These are phyloP conservation scores for Chelmon rostratus DNA, from an alignment of 2,797 vertebrate species.

Conservation along the genomic window DNA sequence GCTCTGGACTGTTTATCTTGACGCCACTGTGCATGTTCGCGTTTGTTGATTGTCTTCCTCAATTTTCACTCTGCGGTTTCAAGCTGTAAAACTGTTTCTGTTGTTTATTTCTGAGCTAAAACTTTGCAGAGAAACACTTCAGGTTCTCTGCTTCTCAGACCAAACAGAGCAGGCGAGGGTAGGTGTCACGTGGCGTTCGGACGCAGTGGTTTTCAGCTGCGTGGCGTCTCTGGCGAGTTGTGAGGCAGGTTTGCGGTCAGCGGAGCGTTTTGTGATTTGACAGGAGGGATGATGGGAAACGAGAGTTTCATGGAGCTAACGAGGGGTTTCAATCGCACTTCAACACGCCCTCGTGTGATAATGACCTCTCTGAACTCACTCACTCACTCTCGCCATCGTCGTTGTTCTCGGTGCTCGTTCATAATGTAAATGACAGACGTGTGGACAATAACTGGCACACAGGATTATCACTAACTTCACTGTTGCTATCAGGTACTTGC, in stretches of 20 bases:
- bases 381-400: neutral
- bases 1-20: neutral
- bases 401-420: conserved; percentile 35
- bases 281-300: neutral
- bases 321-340: conserved; percentile 22
- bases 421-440: conserved; percentile 14
- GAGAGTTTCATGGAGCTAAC: conserved; percentile 22
- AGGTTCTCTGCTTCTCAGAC: conserved; percentile 17
- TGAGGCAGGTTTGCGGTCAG: conserved; percentile 18
- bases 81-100: neutral
- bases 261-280: conserved; percentile 22
- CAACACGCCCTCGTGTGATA: neutral
- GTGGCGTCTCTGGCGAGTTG: conserved; percentile 5
- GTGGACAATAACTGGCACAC: neutral
- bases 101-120: conserved; percentile 8
- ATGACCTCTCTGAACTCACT: conserved; percentile 11
- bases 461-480: conserved; percentile 15
- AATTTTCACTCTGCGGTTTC: conserved; percentile 7
- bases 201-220: neutral
- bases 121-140: conserved; percentile 4
- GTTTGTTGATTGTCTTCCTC: conserved; percentile 60
- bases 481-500: conserved; percentile 36
- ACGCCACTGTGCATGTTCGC: conserved; percentile 30
- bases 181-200: too few relatives aligned
- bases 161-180: neutral